Percentiles rank a stretch among this genome's conserved stretches.
These are phyloP conservation scores for Sisor rabdophorus DNA, from an alignment of 2,113 vertebrate genomes.

Conservation along the genomic window DNA sequence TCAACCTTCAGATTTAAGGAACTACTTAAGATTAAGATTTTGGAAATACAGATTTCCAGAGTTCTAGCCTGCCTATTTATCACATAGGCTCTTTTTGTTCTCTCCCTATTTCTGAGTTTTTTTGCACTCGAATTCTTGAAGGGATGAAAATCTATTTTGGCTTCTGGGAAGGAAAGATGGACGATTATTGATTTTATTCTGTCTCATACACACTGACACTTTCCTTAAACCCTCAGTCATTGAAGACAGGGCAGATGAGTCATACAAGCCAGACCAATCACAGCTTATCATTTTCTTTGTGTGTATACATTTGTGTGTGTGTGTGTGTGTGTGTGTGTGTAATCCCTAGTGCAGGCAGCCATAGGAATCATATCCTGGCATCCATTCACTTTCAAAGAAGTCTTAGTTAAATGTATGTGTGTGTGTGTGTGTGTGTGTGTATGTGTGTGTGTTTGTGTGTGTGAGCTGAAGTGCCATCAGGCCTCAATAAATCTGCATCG, in stretches of 20 bases:
- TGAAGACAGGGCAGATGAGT: conserved; percentile 4
- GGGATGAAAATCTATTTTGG: conserved; percentile 55
- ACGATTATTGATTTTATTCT: conserved; percentile 34
- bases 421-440: background rate
- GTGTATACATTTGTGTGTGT: background rate
- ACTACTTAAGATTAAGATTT: too few relatives aligned
- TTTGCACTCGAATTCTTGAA: conserved; percentile 52
- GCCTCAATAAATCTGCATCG: conserved; percentile 46
- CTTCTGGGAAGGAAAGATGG: conserved; percentile 40
- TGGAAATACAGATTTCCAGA: background rate
- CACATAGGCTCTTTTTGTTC: background rate
- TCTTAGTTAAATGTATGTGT: background rate
- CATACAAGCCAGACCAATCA: background rate
- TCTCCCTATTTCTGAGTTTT: background rate
- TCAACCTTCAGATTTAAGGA: too few relatives aligned
- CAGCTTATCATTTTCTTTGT: background rate
- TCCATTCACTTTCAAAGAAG: background rate
- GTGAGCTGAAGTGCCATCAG: conserved; percentile 12
- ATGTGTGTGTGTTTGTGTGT: conserved; percentile 12
- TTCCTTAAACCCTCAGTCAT: background rate
- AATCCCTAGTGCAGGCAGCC: conserved; percentile 13
- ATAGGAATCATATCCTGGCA: background rate
- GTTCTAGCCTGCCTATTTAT: background rate
- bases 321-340: background rate
- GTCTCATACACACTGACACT: conserved; percentile 22